These are phyloP conservation scores for Teleopsis dalmanni DNA, from an alignment of 1,140 invertebrate species.

Conservation along the genomic window DNA sequence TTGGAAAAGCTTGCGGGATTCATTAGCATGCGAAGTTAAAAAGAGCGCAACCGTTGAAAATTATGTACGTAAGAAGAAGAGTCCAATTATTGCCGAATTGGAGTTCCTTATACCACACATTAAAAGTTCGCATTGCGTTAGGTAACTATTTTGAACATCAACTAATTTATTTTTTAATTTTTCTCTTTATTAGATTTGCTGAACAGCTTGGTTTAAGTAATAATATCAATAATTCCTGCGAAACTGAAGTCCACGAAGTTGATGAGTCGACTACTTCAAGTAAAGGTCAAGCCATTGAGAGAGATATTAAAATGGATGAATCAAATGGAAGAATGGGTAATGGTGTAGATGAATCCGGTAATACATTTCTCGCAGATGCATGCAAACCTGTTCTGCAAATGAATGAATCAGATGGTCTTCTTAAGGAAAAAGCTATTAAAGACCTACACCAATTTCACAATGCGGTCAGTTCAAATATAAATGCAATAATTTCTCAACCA, in stretches of 20 bases:
- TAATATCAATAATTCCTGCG: background rate
- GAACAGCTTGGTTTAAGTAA: slow-evolving; percentile 8
- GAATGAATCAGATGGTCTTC: too few species aligned
- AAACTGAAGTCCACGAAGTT: background rate
- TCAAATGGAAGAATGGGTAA: too few species aligned
- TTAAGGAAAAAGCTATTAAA: too few species aligned
- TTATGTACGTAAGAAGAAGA: slow-evolving; percentile 4
- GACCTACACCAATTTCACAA: too few species aligned
- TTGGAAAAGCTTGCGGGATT: slow-evolving; percentile 8
- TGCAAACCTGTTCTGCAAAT: too few species aligned
- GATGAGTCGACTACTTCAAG: background rate
- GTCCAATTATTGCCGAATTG: slow-evolving; percentile 8
- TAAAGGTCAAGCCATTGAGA: slow-evolving; percentile 5
- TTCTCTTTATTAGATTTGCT: slow-evolving; percentile 4
- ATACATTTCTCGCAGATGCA: too few species aligned
- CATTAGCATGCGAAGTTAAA: slow-evolving; percentile 7
- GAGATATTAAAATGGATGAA: slow-evolving; percentile 1
- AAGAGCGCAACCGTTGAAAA: slow-evolving; percentile 10
- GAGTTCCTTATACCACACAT: slow-evolving; percentile 11
- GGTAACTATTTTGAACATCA: background rate
- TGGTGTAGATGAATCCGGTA: too few species aligned
- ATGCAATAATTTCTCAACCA: too few species aligned
- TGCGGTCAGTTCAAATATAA: too few species aligned
- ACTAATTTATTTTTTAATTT: background rate
- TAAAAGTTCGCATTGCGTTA: slow-evolving; percentile 6